Evolutionary conservation across 1,140 invertebrate genomes (phyloP).

Genomic region (Drosophila ercepeae): DNA sequence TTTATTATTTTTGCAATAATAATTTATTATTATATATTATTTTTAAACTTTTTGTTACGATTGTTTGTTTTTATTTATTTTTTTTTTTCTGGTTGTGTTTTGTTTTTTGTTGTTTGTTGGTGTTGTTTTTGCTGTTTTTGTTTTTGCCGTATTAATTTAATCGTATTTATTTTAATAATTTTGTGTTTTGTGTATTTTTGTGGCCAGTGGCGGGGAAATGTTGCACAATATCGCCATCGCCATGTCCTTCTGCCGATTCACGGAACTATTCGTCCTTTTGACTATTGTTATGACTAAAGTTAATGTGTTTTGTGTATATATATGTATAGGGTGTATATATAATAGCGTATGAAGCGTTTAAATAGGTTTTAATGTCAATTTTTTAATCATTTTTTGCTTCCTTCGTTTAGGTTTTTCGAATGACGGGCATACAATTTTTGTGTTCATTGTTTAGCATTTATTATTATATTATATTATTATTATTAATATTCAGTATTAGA

Average conservation of each 20-base stretch:
- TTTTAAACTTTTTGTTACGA: conserved; percentile 70
- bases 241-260: conserved; percentile 35
- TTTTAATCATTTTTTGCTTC: conserved; percentile 41
- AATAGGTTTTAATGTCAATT: conserved; percentile 71
- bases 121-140: conserved; percentile 40
- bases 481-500: conserved; percentile 44
- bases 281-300: conserved; percentile 80
- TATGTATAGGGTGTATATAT: conserved; percentile 61
- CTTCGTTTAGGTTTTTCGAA: conserved; percentile 25
- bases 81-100: conserved; percentile 6
- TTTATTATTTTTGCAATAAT: conserved; percentile 73
- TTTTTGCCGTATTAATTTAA: conserved; percentile 57
- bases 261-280: conserved; percentile 52
- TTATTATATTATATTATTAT: conserved; percentile 6
- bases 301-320: conserved; percentile 62
- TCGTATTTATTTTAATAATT: conserved; percentile 72
- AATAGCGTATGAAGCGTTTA: conserved; percentile 78
- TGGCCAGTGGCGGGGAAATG: conserved; percentile 57
- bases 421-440: conserved; percentile 51
- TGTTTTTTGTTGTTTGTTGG: conserved; percentile 7
- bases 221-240: conserved; percentile 63
- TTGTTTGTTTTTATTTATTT: conserved; percentile 43
- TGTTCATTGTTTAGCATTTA: conserved; percentile 47
- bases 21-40: conserved; percentile 79
- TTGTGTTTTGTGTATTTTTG: conserved; percentile 49